These are phyloP conservation scores for Edolisoma coerulescens DNA, from an alignment of 2,113 vertebrate genomes.

Conservation along the genomic window DNA sequence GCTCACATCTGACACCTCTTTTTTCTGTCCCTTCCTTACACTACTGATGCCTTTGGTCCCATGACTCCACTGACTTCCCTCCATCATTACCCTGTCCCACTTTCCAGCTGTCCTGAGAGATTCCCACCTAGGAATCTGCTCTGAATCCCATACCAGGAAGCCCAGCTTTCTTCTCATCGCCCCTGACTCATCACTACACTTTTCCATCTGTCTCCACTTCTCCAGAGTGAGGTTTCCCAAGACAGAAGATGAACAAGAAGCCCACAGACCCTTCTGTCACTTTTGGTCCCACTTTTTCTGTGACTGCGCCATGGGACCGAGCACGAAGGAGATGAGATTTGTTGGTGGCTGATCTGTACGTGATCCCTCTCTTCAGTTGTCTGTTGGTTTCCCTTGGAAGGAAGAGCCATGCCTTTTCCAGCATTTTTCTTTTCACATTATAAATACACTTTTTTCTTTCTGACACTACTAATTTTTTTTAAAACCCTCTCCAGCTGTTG, in stretches of 20 bases:
- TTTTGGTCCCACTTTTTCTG: neutral
- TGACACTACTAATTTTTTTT: neutral
- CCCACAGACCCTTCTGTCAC: neutral
- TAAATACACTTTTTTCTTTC: neutral
- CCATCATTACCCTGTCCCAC: neutral
- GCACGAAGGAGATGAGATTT: neutral
- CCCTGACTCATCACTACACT: neutral
- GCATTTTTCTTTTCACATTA: neutral
- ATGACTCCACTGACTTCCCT: neutral
- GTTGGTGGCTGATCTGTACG: neutral
- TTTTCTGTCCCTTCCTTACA: neutral
- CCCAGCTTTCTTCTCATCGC: neutral
- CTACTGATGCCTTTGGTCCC: neutral
- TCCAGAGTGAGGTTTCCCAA: neutral
- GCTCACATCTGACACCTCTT: neutral
- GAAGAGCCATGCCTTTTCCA: neutral
- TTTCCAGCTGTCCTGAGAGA: neutral
- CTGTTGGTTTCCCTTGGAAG: neutral
- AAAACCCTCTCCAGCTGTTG: neutral
- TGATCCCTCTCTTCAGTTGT: neutral
- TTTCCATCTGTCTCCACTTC: neutral
- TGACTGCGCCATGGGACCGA: neutral
- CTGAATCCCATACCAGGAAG: neutral
- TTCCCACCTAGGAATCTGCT: neutral
- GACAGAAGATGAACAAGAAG: neutral